Evolutionary conservation across 1,140 invertebrate species (phyloP).

Genomic region (Lepidurus apus): DNA sequence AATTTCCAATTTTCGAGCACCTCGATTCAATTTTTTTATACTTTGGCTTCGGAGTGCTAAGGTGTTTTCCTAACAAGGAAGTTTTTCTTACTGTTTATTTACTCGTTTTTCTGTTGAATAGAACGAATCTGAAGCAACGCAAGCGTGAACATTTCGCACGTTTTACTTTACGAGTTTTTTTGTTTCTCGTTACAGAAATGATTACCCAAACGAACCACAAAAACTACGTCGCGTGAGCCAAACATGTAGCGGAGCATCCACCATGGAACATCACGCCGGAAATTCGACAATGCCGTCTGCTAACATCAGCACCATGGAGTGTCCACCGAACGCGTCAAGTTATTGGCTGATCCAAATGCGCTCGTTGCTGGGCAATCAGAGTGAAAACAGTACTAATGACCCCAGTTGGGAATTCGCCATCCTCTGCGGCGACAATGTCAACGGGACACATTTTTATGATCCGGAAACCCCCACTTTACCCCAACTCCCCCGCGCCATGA

Average conservation of each 20-base stretch:
- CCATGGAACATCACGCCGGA: neutral
- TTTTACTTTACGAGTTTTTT: neutral
- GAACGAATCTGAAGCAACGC: no score
- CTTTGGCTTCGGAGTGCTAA: no score
- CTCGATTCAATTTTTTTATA: no score
- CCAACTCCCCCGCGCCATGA: slow-evolving; percentile 42
- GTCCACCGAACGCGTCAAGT: neutral
- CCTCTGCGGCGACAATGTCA: neutral
- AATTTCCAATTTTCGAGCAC: no score
- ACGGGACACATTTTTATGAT: neutral
- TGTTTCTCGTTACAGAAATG: neutral
- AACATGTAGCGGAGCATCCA: neutral
- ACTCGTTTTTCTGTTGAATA: no score
- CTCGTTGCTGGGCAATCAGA: neutral
- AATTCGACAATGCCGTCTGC: neutral
- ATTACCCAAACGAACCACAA: neutral
- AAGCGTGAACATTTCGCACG: no score
- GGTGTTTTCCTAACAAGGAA: no score
- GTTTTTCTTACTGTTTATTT: no score
- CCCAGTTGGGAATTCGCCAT: neutral
- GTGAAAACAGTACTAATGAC: neutral
- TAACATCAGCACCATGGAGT: neutral
- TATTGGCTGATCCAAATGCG: neutral
- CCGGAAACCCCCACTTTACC: neutral
- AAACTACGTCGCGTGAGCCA: neutral